These are phyloP conservation scores for Ochotona princeps DNA, from an alignment of 2,113 vertebrate species.

Conservation along the genomic window DNA sequence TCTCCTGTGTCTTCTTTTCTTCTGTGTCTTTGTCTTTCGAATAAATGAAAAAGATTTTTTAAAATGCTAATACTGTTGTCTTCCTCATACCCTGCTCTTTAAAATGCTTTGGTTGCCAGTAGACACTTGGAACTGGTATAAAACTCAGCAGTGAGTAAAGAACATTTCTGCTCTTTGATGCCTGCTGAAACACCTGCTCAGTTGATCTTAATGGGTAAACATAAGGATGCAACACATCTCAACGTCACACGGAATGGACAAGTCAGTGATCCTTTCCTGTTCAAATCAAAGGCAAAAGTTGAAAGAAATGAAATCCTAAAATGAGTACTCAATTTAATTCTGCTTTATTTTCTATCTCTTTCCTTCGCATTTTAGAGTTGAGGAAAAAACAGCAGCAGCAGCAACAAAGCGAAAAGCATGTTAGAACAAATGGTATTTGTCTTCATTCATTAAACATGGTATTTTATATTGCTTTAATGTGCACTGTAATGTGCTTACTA, in stretches of 20 bases:
- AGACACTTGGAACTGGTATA: neutral
- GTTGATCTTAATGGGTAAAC: neutral
- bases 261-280: neutral
- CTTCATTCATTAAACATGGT: neutral
- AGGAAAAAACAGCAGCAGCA: neutral
- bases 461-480: neutral
- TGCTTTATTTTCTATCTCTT: neutral
- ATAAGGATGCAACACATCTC: neutral
- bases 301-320: neutral
- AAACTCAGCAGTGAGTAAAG: slow-evolving; percentile 15
- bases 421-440: slow-evolving; percentile 18
- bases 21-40: neutral
- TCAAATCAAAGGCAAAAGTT: neutral
- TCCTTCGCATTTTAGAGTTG: neutral
- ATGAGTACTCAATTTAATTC: neutral
- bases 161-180: neutral
- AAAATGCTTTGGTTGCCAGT: neutral
- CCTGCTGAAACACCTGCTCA: neutral
- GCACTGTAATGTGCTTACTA: neutral
- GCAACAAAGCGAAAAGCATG: neutral
- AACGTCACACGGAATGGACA: neutral
- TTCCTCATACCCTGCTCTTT: neutral
- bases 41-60: too few relatives aligned
- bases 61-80: neutral
- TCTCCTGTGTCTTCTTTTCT: neutral